Conservation (phyloP, 2,888 invertebrate species). For the Salticus scenicus region DNA sequence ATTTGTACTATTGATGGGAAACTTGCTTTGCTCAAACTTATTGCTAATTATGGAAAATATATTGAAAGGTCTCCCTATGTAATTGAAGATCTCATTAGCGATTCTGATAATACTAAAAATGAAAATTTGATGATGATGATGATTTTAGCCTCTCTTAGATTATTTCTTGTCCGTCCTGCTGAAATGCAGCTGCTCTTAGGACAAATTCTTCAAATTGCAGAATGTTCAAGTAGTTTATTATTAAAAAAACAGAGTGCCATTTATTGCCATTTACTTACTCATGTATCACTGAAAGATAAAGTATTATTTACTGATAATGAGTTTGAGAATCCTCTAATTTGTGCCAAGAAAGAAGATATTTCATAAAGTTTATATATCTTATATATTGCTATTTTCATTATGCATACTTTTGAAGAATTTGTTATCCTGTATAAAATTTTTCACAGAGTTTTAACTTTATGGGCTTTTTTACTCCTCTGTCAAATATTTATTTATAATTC, state of each 20-base stretch:
- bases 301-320: not conserved
- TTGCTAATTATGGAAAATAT: conserved; percentile 73
- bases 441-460: too few relatives aligned
- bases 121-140: conserved; percentile 72
- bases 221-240: conserved; percentile 69
- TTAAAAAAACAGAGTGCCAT: conserved; percentile 70
- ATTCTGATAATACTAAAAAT: conserved; percentile 71
- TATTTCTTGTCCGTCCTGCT: conserved; percentile 74
- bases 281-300: conserved; percentile 12
- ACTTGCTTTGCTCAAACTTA: conserved; percentile 73
- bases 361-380: too few relatives aligned
- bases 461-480: too few relatives aligned
- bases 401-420: too few relatives aligned
- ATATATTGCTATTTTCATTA: too few relatives aligned
- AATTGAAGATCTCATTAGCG: conserved; percentile 73
- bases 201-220: conserved; percentile 73
- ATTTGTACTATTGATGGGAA: conserved; percentile 71
- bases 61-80: conserved; percentile 73
- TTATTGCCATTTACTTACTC: conserved; percentile 70
- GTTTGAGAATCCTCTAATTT: too few relatives aligned
- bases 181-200: conserved; percentile 74
- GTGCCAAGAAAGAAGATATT: too few relatives aligned
- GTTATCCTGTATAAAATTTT: too few relatives aligned
- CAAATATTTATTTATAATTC: too few relatives aligned
- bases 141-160: conserved; percentile 72